Evolutionary conservation across 2,888 invertebrate genomes (phyloP), one percentile per base, ranked within the genome.

Genomic region (Pristionchus japonicus): DNA sequence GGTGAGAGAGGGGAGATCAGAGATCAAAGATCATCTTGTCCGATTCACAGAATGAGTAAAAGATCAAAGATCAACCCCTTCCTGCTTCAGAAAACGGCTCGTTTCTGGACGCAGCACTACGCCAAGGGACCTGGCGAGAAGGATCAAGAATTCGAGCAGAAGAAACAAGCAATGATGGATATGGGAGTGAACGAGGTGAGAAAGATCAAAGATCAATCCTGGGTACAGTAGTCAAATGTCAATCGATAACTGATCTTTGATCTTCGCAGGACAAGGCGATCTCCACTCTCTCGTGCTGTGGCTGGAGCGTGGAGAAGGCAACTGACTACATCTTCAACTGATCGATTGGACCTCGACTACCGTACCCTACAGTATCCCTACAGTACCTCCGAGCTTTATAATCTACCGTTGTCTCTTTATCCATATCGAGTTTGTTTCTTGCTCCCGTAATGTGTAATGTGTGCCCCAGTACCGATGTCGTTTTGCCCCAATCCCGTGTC

Each of bases 91-190:
- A 95, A 96, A 94, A 99, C 99, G 40, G 99, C 99, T 43, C 96
- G 96, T 94, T 98, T 98, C 96, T 99, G 99, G 99, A 97, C 98
- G 89, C 97, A 97, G 95, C 96, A 96, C 31, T 99, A 98, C 95
- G 99, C 98, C 27, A 97, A 94, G 96, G 97, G 97, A 89, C 97
- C 97, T 82, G 96, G 96, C 92, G 96, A 95, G 93, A 96, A 96
- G 95, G 95, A 92, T 27, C 70, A 96, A 90, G 97, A 97, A 92
- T 97, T 97, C 95, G 97, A 97, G 95, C 96, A 96, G 92, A 97
- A 97, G n/a, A n/a, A n/a, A n/a, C n/a, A n/a, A n/a, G n/a, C n/a
- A n/a, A 96, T 99, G 92, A 96, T 96, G 94, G 97, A 97, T 94
- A 98, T 99, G 98, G 99, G 99, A 84, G 96, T 98, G 88, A 97